phyloP scores from a whole-genome alignment of 2,888 invertebrate species.

The Macrosiphum euphorbiae region DNA sequence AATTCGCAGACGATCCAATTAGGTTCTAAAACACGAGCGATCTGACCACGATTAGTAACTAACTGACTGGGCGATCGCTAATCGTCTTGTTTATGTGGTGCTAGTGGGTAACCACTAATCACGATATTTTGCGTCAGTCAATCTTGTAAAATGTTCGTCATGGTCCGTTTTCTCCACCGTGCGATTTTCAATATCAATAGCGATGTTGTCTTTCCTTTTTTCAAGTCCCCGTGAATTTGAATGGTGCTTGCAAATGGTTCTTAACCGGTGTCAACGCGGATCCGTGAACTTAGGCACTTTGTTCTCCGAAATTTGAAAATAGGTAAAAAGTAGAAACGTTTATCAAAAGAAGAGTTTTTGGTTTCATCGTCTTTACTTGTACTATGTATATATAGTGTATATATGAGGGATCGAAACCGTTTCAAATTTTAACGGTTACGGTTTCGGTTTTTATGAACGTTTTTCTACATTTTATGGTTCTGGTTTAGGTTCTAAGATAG shows the following conservation, averaged over 20 bases:
- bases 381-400: background rate
- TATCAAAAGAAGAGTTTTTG: background rate
- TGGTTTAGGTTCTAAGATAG: too few species aligned
- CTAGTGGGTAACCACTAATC: background rate
- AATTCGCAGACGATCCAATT: background rate
- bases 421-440: too few species aligned
- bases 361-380: background rate
- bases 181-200: background rate
- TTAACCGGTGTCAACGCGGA: background rate
- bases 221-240: background rate
- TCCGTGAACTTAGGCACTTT: too few species aligned
- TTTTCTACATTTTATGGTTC: too few species aligned
- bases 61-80: background rate
- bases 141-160: background rate
- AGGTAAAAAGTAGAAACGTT: background rate
- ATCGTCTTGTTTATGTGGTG: background rate
- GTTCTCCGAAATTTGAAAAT: background rate
- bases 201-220: background rate
- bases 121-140: background rate
- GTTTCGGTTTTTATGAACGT: too few species aligned
- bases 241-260: background rate
- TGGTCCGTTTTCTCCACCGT: background rate
- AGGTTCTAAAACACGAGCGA: background rate
- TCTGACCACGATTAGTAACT: background rate
- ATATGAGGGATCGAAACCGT: too few species aligned